Conservation (phyloP, 2,888 invertebrate species). For the Meloe dianella region DNA sequence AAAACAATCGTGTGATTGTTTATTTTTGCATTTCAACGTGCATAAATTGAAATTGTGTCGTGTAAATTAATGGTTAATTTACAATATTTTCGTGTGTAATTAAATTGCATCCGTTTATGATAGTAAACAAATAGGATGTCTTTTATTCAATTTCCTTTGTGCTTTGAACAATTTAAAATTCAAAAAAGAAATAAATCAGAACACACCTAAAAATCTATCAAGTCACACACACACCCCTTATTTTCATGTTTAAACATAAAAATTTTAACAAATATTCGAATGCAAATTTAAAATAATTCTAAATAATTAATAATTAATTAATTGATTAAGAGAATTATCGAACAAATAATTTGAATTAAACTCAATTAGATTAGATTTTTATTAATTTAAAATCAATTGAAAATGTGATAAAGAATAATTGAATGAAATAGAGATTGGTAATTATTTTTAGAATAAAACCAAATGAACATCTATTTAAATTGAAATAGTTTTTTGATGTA, state of each 20-base stretch:
- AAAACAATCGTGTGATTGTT: too few relatives aligned
- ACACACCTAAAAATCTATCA: slow-evolving; percentile 7
- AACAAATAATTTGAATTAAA: not conserved
- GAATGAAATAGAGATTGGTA: not conserved
- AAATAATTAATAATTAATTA: not conserved
- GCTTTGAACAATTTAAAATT: not conserved
- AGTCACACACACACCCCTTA: not conserved
- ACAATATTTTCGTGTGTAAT: not conserved
- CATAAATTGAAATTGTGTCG: not conserved
- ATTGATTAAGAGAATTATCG: not conserved
- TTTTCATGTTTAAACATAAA: not conserved
- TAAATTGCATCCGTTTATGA: not conserved
- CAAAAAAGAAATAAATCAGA: too few relatives aligned
- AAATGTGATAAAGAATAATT: not conserved
- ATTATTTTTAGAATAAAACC: slow-evolving; percentile 3
- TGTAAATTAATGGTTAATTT: too few relatives aligned
- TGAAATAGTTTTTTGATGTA: not conserved
- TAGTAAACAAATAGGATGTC: slow-evolving; percentile 27
- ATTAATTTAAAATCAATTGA: slow-evolving; percentile 1
- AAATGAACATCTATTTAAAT: not conserved
- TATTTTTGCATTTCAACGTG: too few relatives aligned
- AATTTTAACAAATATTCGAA: not conserved
- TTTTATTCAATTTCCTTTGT: slow-evolving; percentile 38
- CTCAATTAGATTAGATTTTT: not conserved
- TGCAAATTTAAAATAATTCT: not conserved